Base-by-base conservation (phyloP, 2,888 invertebrate species). In the Itoplectis maculator region DNA sequence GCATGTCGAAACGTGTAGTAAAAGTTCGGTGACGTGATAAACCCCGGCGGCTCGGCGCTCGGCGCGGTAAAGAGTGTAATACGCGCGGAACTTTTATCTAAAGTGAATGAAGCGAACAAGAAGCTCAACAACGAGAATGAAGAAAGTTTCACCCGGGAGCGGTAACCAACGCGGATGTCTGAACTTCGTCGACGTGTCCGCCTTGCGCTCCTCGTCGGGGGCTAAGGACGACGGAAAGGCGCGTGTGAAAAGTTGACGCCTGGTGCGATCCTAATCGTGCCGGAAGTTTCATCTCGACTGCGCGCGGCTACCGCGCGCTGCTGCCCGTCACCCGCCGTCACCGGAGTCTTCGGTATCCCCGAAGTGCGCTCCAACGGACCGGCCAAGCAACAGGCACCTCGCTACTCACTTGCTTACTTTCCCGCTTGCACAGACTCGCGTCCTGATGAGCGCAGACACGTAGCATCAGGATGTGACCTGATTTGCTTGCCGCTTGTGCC, bases 231-330 rank as follows among this genome's bases (percentile, higher is more conserved):
- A 35, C 42, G 45, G 18, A 66, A 72, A 74, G 56, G 69, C 69
- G 63, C 78, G 82, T 78, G 78, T 74, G 82, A 82, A 82, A 74
- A 70, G 40, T 75, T 8, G 56, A 63, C 56, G 68, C 70, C 42
- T 49, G 49, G 18, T 15, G 70, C 49, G 82, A 78, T 82, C 42
- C 45, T 82, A 82, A 82, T 78, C 82, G 82, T 82, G 78, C 78
- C 82, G 82, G 82, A 82, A 82, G 82, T 74, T 70, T 70, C 74
- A 82, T 82, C 78, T 56, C 40, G 56, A 56, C 18, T 61, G 59
- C 45, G 18, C 56, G 29, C 49, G 49, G 40, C 69, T 37, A 47
- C 15, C 20, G 54, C 61, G 5, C n/a, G n/a, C n/a, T n/a, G n/a
- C 23, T 15, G 47, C 23, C 23, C 29, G 29, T 29, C 29, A 29